Percentiles rank a stretch among this genome's conserved stretches.
phyloP scores from a whole-genome alignment of 2,888 invertebrate genomes.

The Synanthedon tipuliformis region DNA sequence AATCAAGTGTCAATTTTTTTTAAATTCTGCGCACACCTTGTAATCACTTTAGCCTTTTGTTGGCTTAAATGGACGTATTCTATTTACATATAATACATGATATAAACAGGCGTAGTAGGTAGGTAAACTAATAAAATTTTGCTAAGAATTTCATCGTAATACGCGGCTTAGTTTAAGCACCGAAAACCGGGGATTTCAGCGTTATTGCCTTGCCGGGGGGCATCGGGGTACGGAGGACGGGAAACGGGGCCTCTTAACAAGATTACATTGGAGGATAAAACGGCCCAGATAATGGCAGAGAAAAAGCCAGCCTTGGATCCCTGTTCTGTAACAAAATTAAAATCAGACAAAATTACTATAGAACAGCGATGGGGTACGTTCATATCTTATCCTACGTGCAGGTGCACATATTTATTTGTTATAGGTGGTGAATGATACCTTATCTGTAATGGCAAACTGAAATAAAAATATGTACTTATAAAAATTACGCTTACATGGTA shows the following conservation, averaged over 20 bases:
- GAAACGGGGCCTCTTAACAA: slow-evolving; percentile 57
- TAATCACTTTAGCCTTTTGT: too few relatives aligned
- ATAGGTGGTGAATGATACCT: too few relatives aligned
- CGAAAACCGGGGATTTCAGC: slow-evolving; percentile 60
- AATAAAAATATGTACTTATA: too few relatives aligned
- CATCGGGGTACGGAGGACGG: slow-evolving; percentile 18
- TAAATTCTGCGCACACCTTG: too few relatives aligned
- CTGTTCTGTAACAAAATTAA: slow-evolving; percentile 58
- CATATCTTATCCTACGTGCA: too few relatives aligned
- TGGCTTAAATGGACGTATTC: too few relatives aligned
- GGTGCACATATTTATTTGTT: too few relatives aligned
- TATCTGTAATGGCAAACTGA: too few relatives aligned
- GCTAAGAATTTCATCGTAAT: slow-evolving; percentile 36
- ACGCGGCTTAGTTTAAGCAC: slow-evolving; percentile 57
- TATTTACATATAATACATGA: too few relatives aligned
- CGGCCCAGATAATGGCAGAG: slow-evolving; percentile 57
- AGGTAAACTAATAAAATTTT: not conserved
- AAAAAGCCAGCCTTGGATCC: slow-evolving; percentile 41
- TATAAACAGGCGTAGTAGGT: not conserved
- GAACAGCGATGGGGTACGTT: too few relatives aligned
- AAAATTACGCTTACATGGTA: too few relatives aligned
- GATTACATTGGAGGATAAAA: slow-evolving; percentile 69
- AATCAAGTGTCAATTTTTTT: too few relatives aligned
- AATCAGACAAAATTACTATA: slow-evolving; percentile 25
- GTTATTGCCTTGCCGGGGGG: slow-evolving; percentile 46